Conservation (phyloP, 2,113 vertebrate genomes). For the Scomber colias region DNA sequence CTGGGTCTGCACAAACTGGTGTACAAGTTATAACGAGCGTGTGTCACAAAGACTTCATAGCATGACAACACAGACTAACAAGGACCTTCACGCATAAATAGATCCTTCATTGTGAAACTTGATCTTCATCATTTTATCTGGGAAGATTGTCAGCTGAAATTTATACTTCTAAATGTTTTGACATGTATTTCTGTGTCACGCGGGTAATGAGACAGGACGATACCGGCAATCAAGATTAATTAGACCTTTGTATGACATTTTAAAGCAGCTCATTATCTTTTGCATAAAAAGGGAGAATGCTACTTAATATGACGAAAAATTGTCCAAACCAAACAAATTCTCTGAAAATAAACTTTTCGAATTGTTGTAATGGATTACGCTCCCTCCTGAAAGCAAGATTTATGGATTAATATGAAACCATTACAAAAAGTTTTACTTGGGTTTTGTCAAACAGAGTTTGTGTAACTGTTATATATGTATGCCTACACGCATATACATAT, state of each 20-base stretch:
- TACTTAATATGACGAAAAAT: slow-evolving; percentile 13
- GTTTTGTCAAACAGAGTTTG: neutral
- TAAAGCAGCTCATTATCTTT: neutral
- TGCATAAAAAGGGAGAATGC: neutral
- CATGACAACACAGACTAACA: slow-evolving; percentile 7
- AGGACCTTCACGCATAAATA: neutral
- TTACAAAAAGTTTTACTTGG: neutral
- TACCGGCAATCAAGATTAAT: slow-evolving; percentile 36
- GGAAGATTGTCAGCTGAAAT: slow-evolving; percentile 17
- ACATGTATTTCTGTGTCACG: slow-evolving; percentile 4
- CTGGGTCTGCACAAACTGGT: neutral
- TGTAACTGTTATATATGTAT: neutral
- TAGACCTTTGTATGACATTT: slow-evolving; percentile 21
- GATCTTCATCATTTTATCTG: neutral
- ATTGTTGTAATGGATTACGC: neutral
- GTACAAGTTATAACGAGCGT: neutral
- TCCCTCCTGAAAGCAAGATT: neutral
- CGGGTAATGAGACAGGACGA: slow-evolving; percentile 14
- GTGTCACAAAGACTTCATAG: neutral
- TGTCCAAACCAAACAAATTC: neutral
- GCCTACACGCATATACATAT: neutral
- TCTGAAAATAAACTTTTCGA: neutral
- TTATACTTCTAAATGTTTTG: slow-evolving; percentile 6
- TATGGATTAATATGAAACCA: neutral
- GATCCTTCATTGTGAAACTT: neutral